Evolutionary conservation across 2,888 invertebrate genomes (phyloP).

Genomic region (Isotomurus palustris): DNA sequence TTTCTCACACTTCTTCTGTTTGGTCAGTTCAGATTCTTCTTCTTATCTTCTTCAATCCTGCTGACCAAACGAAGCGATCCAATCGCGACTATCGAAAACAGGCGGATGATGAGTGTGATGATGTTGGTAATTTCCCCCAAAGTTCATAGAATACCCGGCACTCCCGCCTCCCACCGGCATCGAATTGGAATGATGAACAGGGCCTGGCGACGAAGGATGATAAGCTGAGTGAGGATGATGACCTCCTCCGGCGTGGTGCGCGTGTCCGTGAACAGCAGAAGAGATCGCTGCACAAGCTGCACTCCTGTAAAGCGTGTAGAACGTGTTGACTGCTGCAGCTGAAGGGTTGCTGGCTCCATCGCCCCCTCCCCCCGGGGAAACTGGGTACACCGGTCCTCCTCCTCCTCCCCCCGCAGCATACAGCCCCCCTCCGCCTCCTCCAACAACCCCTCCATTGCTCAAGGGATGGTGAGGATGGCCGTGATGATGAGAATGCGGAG

Average conservation of each 20-base stretch:
- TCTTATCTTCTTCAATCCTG: too few relatives aligned
- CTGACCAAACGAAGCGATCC: slow-evolving; percentile 11
- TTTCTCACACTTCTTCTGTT: too few relatives aligned
- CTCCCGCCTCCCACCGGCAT: not conserved
- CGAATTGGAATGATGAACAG: not conserved
- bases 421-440: slow-evolving; percentile 3
- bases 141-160: not conserved
- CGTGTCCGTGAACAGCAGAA: not conserved
- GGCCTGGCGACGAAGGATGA: too few relatives aligned
- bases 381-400: too few relatives aligned
- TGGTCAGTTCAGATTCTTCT: too few relatives aligned
- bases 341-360: slow-evolving; percentile 12
- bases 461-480: slow-evolving; percentile 7
- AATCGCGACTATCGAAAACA: slow-evolving; percentile 7
- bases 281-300: slow-evolving; percentile 2
- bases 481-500: slow-evolving; percentile 20
- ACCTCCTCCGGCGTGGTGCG: not conserved
- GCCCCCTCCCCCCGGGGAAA: too few relatives aligned
- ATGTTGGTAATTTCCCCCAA: not conserved
- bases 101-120: not conserved
- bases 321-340: slow-evolving; percentile 31
- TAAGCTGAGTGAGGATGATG: not conserved
- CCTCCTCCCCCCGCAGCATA: not conserved
- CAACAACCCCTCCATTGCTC: slow-evolving; percentile 10
- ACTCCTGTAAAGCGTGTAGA: slow-evolving; percentile 35